A percentile compares a stretch with the other conserved stretches of the same genome.
These are phyloP conservation scores for Pluvialis apricaria DNA, from an alignment of 2,113 vertebrate species.

Conservation along the genomic window DNA sequence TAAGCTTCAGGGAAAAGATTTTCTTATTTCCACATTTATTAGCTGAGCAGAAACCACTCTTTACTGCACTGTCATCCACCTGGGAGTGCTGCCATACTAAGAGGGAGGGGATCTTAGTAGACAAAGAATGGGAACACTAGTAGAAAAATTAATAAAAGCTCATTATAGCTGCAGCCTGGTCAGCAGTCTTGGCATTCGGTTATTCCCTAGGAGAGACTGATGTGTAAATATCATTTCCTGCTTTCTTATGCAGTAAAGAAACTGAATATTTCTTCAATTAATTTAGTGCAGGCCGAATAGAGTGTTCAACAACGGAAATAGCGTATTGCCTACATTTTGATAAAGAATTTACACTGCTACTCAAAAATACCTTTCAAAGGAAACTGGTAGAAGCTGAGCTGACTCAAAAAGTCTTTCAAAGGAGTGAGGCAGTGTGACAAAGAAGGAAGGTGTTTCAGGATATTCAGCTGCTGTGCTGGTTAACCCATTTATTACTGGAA, in stretches of 20 bases:
- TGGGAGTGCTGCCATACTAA: slow-evolving; percentile 8
- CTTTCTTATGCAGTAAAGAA: slow-evolving; percentile 33
- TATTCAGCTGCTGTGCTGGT: not conserved
- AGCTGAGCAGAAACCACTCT: slow-evolving; percentile 11
- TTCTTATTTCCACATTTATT: slow-evolving; percentile 64
- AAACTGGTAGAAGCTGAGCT: not conserved
- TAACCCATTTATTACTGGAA: not conserved
- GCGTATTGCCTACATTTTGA: not conserved
- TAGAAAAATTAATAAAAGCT: slow-evolving; percentile 48
- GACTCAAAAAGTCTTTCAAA: not conserved
- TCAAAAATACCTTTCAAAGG: not conserved
- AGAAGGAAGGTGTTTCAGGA: not conserved
- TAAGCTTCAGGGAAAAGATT: slow-evolving; percentile 63
- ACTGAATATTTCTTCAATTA: slow-evolving; percentile 16
- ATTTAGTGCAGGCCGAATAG: not conserved
- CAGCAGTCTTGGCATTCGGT: not conserved
- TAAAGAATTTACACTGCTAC: not conserved
- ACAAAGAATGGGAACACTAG: not conserved
- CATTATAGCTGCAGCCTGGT: slow-evolving; percentile 4
- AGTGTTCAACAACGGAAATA: not conserved
- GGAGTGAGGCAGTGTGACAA: not conserved
- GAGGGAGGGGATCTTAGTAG: not conserved
- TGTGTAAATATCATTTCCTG: slow-evolving; percentile 54
- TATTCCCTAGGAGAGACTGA: slow-evolving; percentile 27
- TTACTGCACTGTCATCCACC: slow-evolving; percentile 29